A percentile compares a stretch with the other conserved stretches of the same genome.
Conservation (phyloP, 2,888 invertebrate species). For the Homarus gammarus region DNA sequence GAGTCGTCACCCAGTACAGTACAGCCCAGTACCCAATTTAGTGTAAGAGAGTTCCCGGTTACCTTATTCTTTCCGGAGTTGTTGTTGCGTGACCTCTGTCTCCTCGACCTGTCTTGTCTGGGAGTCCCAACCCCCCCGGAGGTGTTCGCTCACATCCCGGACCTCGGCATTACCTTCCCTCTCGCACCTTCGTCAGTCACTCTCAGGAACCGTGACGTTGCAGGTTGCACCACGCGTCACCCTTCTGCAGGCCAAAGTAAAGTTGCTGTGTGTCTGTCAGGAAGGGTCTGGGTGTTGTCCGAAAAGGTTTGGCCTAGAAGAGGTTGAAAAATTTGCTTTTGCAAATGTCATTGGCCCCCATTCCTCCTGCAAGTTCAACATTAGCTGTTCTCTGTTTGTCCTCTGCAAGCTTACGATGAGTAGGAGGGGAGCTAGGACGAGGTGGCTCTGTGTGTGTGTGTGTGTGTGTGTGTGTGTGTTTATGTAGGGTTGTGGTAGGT, state of each 20-base stretch:
- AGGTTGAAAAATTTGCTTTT: not conserved
- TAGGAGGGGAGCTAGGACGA: not conserved
- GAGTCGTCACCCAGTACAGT: no score
- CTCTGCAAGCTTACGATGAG: not conserved
- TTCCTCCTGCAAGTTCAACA: slow-evolving; percentile 1
- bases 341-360: not conserved
- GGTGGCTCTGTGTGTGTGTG: not conserved
- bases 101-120: not conserved
- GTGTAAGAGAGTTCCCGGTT: no score
- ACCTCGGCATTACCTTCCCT: not conserved
- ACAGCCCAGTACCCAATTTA: no score
- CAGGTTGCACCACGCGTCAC: not conserved
- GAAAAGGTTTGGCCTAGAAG: not conserved
- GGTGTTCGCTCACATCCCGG: not conserved
- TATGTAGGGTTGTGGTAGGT: not conserved
- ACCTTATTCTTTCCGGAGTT: not conserved
- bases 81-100: not conserved
- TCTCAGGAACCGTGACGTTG: not conserved
- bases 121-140: not conserved
- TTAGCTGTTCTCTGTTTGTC: not conserved
- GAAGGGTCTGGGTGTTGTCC: not conserved
- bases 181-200: not conserved
- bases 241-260: not conserved
- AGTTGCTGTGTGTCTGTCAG: not conserved
- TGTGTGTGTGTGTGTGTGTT: not conserved